Evolutionary conservation across 64 coral and sea anemone species (phyloP), one percentile per base, ranked within the genome.

Genomic region (Stylophora pistillata): DNA sequence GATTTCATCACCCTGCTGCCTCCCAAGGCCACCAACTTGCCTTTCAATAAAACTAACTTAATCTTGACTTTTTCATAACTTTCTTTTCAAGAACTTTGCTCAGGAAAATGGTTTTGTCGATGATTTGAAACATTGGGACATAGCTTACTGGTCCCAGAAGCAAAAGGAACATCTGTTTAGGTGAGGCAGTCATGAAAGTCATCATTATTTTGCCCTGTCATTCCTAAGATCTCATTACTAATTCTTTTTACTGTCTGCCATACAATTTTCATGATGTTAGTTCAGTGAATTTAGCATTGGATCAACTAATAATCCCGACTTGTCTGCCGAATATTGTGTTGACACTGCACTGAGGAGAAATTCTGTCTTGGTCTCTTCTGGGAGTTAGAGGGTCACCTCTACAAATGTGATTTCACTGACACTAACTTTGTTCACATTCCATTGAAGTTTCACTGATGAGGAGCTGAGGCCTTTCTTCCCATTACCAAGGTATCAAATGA

Each of bases 101-200:
- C 29, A 66, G 60, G 78, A 93, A 53, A 96, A 89, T 72, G 94
- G 91, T 60, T 96, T 96, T 83, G 15, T 18, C 52, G 87, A 55
- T 64, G 76, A 93, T 10, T 41, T 96, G 17, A 87, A 96, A 18
- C 71, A 93, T 56, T 96, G 94, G 94, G 94, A 96, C 74, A 70
- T 96, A 23, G 53, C 94, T 21, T 96, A 90, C 23, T 96, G 94
- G 94, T 87, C 94, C 21, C 91, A 96, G 69, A 96, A 93, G 79
- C 91, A 90, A 17, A 77, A 81, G 41, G 87, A 96, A 56, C 74
- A 93, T 87, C 63, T 96, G 52, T 96, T 96, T 69, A 96, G 91
- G 94, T 96, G 11, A 23, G 60, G 32, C 37, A 47, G 37, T 47
- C 37, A 47, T 47, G n/a, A n/a, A n/a, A n/a, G n/a, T n/a, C n/a